Base-by-base conservation (phyloP, 2,113 vertebrate genomes). In the Halichoeres trimaculatus region DNA sequence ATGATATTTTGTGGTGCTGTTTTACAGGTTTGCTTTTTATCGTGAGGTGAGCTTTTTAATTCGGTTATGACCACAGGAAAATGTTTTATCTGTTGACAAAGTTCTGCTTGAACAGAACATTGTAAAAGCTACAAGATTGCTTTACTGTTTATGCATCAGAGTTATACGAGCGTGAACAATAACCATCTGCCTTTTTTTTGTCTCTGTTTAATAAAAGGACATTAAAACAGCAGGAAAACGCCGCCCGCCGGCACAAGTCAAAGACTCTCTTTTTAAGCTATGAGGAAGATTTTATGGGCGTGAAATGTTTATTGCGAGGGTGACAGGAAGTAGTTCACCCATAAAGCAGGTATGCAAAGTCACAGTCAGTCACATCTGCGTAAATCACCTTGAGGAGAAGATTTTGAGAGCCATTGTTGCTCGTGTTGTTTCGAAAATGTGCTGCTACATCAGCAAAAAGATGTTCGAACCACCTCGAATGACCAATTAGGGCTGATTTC, bases 191-290 rank as follows among this genome's bases (percentile, higher is more conserved):
- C 14, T 23, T n/a, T 55, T 55, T 55, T 40, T 59, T 41, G n/a
- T 23, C 24, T 67, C 10, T 73, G 45, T 76, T 70, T 64, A 55
- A 68, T 64, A 86, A 78, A 51, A 68, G 58, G 36, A 52, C 35
- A 56, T 63, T 56, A 73, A 79, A 84, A 53, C 23, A 57, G 26
- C 14, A 8, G 6, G 12, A 65, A 64, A 72, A 54, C 45, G 45
- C 24, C 51, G 45, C 57, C 56, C 3, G 1, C 22, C 52, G 51
- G 61, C 14, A n/a, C 23, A 45, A 63, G 8, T 19, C 35, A 77
- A 51, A 64, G 14, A 40, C 5, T 20, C 38, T 11, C 5, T 56
- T 60, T 47, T 67, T 53, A 55, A 55, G 71, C 76, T 53, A 35
- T 59, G 35, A 70, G 38, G 10, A 41, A 47, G 34, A 56, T 23